A percentile compares a stretch with the other conserved stretches of the same genome.
Evolutionary conservation across 2,113 vertebrate species (phyloP).

Genomic region (Promerops cafer): DNA sequence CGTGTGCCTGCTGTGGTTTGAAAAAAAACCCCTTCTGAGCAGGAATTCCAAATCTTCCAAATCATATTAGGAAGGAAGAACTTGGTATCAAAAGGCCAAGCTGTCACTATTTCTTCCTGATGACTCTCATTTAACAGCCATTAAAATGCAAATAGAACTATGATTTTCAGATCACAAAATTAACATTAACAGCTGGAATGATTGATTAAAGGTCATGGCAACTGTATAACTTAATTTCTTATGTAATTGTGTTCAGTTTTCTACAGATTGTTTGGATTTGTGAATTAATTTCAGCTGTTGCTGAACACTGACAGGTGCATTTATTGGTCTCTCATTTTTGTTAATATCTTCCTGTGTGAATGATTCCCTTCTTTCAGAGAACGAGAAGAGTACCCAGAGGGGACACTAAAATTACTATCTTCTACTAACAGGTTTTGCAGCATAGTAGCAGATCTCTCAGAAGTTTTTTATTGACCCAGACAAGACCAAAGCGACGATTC

Average conservation of each 20-base stretch:
- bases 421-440: conserved; percentile 13
- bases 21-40: conserved; percentile 65
- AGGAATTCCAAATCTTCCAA: conserved; percentile 61
- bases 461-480: conserved; percentile 40
- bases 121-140: conserved; percentile 82
- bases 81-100: conserved; percentile 77
- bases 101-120: conserved; percentile 82
- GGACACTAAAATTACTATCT: conserved; percentile 41
- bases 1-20: conserved; percentile 58
- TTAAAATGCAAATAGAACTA: conserved; percentile 87
- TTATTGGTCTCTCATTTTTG: conserved; percentile 66
- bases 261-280: conserved; percentile 79
- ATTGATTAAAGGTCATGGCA: conserved; percentile 83
- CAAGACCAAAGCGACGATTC: conserved; percentile 47
- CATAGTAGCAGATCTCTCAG: conserved; percentile 48
- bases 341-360: conserved; percentile 37
- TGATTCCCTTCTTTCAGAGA: conserved; percentile 18
- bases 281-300: conserved; percentile 79
- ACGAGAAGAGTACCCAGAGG: conserved; percentile 1
- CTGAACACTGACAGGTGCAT: conserved; percentile 70
- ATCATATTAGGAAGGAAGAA: conserved; percentile 73
- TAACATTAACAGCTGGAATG: conserved; percentile 81
- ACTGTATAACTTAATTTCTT: conserved; percentile 81
- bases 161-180: conserved; percentile 85
- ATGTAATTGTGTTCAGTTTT: conserved; percentile 80